These are phyloP conservation scores for Jordanella pulchra DNA, from an alignment of 2,797 vertebrate species.

Conservation along the genomic window DNA sequence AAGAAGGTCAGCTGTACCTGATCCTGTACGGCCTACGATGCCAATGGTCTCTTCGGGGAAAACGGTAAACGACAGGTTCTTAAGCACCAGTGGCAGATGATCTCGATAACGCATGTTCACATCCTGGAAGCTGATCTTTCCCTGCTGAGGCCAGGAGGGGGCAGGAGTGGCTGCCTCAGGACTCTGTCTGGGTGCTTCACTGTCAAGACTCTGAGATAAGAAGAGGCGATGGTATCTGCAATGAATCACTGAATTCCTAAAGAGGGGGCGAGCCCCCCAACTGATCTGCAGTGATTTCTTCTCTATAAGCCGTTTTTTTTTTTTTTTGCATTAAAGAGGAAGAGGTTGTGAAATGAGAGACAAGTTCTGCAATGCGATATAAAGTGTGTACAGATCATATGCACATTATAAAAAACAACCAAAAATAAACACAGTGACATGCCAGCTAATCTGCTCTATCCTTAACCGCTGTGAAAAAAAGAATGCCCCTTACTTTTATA, in stretches of 20 bases:
- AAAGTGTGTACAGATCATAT: slow-evolving; percentile 42
- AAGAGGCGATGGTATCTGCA: slow-evolving; percentile 38
- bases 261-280: slow-evolving; percentile 30
- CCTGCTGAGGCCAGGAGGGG: slow-evolving; percentile 81
- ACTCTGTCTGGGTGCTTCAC: slow-evolving; percentile 72
- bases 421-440: not conserved
- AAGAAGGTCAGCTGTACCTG: slow-evolving; percentile 68
- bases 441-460: not conserved
- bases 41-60: slow-evolving; percentile 82
- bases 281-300: slow-evolving; percentile 46
- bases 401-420: not conserved
- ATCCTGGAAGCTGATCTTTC: slow-evolving; percentile 82
- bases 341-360: slow-evolving; percentile 31
- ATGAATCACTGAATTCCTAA: slow-evolving; percentile 58
- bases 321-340: slow-evolving; percentile 35
- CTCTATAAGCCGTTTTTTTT: slow-evolving; percentile 38
- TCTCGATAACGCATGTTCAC: slow-evolving; percentile 85
- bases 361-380: slow-evolving; percentile 45
- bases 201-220: slow-evolving; percentile 78
- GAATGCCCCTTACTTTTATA: slow-evolving; percentile 77
- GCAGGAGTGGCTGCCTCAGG: slow-evolving; percentile 54
- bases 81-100: slow-evolving; percentile 81
- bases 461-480: slow-evolving; percentile 11
- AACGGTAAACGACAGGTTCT: slow-evolving; percentile 80
- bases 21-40: slow-evolving; percentile 87